Evolutionary conservation across 2,797 vertebrate genomes (phyloP).

Genomic region (Ctenochaetus hawaiiensis): DNA sequence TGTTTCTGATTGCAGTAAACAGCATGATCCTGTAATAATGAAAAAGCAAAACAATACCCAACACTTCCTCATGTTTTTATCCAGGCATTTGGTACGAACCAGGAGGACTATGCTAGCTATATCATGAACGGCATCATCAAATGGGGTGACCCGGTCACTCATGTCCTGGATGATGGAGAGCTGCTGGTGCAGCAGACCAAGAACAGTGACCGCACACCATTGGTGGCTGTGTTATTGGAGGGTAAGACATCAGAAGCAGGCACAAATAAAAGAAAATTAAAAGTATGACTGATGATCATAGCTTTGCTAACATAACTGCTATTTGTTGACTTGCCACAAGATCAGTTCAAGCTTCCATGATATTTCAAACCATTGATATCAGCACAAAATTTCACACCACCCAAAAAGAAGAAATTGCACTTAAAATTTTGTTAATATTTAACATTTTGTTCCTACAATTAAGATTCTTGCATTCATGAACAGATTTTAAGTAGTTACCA

Average conservation of each 20-base stretch:
- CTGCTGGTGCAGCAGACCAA: constrained; percentile 96
- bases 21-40: not conserved
- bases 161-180: constrained; percentile 92
- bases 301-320: too few relatives aligned
- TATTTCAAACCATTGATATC: too few relatives aligned
- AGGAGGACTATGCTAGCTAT: constrained; percentile 96
- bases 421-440: too few relatives aligned
- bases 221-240: constrained; percentile 95
- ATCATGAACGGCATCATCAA: constrained; percentile 97
- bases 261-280: too few relatives aligned
- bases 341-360: too few relatives aligned
- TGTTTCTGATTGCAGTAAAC: not conserved
- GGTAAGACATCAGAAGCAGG: constrained; percentile 77
- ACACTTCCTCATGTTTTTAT: not conserved
- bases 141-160: constrained; percentile 90
- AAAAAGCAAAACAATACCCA: not conserved
- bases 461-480: too few relatives aligned
- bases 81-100: constrained; percentile 96
- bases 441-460: too few relatives aligned
- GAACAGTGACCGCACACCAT: constrained; percentile 95
- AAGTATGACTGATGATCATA: too few relatives aligned
- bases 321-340: too few relatives aligned
- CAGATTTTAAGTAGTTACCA: not conserved
- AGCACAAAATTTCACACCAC: too few relatives aligned
- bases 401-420: too few relatives aligned